A percentile compares a stretch with the other conserved stretches of the same genome.
phyloP scores from a whole-genome alignment of 23 tunicate species.

The Aplidium turbinatum region DNA sequence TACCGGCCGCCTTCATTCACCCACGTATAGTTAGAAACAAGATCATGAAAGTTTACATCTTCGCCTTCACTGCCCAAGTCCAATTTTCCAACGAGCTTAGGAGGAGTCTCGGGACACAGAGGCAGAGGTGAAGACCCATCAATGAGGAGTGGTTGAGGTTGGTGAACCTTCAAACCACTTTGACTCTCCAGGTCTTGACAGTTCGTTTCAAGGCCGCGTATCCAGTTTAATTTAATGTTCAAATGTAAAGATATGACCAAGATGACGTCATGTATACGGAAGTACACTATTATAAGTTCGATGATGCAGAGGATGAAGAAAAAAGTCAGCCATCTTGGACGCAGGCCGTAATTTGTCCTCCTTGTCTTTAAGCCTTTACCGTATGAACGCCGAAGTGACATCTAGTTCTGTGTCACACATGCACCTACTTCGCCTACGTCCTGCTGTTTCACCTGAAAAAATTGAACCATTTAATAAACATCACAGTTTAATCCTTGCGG shows the following conservation, averaged over 20 bases:
- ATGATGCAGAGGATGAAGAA: constrained; percentile 42
- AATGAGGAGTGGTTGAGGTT: background rate
- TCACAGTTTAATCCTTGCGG: no score
- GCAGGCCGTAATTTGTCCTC: constrained; percentile 45
- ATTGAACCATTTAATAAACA: no score
- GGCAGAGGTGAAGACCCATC: constrained; percentile 36
- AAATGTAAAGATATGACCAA: constrained; percentile 66
- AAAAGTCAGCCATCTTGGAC: constrained; percentile 58
- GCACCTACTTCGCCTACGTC: no score
- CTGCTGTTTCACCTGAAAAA: no score
- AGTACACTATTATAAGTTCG: constrained; percentile 56
- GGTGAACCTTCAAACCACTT: background rate
- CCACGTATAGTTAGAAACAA: constrained; percentile 28
- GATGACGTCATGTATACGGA: constrained; percentile 74
- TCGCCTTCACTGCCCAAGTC: constrained; percentile 35
- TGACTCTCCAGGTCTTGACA: constrained; percentile 42
- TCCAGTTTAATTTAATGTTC: constrained; percentile 74
- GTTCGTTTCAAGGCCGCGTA: constrained; percentile 60
- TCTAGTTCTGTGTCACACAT: constrained; percentile 10
- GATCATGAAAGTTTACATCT: constrained; percentile 27
- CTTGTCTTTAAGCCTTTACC: constrained; percentile 55
- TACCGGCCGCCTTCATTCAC: constrained; percentile 55
- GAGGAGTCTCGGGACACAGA: constrained; percentile 63
- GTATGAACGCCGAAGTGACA: constrained; percentile 20
- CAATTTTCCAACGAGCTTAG: constrained; percentile 45